These are phyloP conservation scores for Apamea epomidion DNA, from an alignment of 2,888 invertebrate genomes.

Conservation along the genomic window DNA sequence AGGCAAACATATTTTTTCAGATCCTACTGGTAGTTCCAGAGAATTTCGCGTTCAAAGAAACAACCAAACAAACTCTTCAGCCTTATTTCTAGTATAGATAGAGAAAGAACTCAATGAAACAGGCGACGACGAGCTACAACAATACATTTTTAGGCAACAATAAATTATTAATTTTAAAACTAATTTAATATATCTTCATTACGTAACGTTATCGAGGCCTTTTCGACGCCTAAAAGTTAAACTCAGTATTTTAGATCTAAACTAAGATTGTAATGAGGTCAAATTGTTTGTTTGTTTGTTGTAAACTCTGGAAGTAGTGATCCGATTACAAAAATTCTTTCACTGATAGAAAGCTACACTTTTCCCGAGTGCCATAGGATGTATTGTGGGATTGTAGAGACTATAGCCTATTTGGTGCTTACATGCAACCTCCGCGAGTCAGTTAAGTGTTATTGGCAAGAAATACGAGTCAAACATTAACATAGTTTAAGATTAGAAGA, in stretches of 20 bases:
- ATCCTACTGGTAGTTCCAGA: neutral
- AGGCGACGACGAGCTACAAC: neutral
- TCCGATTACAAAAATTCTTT: neutral
- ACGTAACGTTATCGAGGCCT: neutral
- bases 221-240: neutral
- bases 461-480: no score
- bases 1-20: neutral
- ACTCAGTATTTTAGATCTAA: neutral
- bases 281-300: neutral
- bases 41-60: neutral
- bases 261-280: no score
- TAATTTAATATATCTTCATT: slow-evolving; percentile 8
- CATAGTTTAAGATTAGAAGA: no score
- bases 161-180: slow-evolving; percentile 22
- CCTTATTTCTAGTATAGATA: neutral
- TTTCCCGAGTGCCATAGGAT: neutral
- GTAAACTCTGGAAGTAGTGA: neutral
- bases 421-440: no score
- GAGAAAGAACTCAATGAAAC: slow-evolving; percentile 19
- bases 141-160: slow-evolving; percentile 8
- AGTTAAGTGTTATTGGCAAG: no score
- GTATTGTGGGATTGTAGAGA: neutral
- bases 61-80: neutral
- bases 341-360: neutral
- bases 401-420: neutral